These are phyloP conservation scores for Drosophila sucinea DNA, from an alignment of 1,140 invertebrate genomes.

Conservation along the genomic window DNA sequence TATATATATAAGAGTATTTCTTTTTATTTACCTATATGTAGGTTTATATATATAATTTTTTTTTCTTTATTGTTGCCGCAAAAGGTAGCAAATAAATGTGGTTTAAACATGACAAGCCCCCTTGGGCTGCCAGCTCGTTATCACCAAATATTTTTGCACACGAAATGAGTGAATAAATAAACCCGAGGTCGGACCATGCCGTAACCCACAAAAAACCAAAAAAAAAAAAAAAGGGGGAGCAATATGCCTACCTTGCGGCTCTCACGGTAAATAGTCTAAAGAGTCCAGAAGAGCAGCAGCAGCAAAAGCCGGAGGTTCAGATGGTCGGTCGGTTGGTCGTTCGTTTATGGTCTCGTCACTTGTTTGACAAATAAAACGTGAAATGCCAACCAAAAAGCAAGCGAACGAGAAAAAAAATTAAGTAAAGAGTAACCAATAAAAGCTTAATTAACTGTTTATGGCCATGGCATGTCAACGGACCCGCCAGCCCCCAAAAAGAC, in stretches of 20 bases:
- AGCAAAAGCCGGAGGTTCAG: slow-evolving; percentile 5
- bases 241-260: slow-evolving; percentile 41
- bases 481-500: slow-evolving; percentile 15
- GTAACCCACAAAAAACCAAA: slow-evolving; percentile 3
- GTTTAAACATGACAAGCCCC: slow-evolving; percentile 78
- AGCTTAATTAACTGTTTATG: slow-evolving; percentile 82
- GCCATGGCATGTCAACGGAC: slow-evolving; percentile 73
- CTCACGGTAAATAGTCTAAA: slow-evolving; percentile 48
- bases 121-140: slow-evolving; percentile 71
- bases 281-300: slow-evolving; percentile 1
- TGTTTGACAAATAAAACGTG: slow-evolving; percentile 80
- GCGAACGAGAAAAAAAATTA: too few species aligned
- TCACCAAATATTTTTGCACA: slow-evolving; percentile 81
- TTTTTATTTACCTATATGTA: slow-evolving; percentile 15
- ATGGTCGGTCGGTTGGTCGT: slow-evolving; percentile 33
- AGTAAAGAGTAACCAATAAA: slow-evolving; percentile 80
- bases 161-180: slow-evolving; percentile 79
- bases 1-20: slow-evolving; percentile 8
- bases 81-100: slow-evolving; percentile 72
- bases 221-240: slow-evolving; percentile 23
- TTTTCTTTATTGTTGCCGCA: slow-evolving; percentile 63
- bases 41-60: slow-evolving; percentile 35
- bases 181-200: slow-evolving; percentile 24
- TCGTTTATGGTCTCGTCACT: slow-evolving; percentile 76
- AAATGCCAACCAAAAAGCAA: slow-evolving; percentile 57